A percentile compares a stretch with the other conserved stretches of the same genome.
These are phyloP conservation scores for Nothobranchius furzeri DNA, from an alignment of 2,113 vertebrate species.

Conservation along the genomic window DNA sequence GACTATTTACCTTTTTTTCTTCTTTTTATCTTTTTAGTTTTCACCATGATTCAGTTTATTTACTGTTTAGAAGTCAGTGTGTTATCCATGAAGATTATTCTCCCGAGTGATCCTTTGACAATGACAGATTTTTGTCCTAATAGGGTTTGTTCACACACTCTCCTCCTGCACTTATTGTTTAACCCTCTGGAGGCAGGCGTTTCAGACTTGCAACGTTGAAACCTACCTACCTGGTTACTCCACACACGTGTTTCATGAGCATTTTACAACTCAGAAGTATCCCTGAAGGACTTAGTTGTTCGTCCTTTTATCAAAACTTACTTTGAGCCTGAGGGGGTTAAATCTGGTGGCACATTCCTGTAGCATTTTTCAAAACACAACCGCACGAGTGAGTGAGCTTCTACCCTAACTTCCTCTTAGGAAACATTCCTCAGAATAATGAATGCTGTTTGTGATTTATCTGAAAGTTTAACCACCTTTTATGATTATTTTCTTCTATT, in stretches of 20 bases:
- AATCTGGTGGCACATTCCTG: background rate
- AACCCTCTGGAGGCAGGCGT: no score
- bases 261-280: no score
- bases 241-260: no score
- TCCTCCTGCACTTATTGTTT: background rate
- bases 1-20: background rate
- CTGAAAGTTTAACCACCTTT: background rate
- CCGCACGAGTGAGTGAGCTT: background rate
- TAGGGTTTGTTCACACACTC: background rate
- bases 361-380: background rate
- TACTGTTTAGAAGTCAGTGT: background rate
- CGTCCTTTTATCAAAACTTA: no score
- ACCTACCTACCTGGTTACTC: no score
- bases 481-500: no score
- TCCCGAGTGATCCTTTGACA: background rate
- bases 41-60: background rate
- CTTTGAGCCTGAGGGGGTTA: no score
- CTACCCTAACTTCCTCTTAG: no score
- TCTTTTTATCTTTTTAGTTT: background rate
- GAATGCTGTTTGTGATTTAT: background rate
- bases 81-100: background rate
- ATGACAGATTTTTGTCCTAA: background rate
- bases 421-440: background rate
- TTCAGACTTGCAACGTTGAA: no score
- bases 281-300: no score